A percentile compares a stretch with the other conserved stretches of the same genome.
These are phyloP conservation scores for Aphis craccivora DNA, from an alignment of 1,140 invertebrate genomes.

Conservation along the genomic window DNA sequence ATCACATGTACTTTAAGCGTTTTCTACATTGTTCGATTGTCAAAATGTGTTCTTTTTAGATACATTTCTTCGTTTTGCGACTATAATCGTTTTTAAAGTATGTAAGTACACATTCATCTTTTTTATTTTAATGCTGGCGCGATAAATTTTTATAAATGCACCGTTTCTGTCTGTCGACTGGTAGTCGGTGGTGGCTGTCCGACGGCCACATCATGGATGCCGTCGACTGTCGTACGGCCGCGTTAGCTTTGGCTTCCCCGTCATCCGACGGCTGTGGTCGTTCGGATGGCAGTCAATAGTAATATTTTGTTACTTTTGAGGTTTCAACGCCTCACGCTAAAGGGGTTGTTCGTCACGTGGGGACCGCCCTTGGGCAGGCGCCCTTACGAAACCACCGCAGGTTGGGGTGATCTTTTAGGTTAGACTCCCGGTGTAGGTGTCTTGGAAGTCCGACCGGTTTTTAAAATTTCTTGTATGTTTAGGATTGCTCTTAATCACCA, in stretches of 20 bases:
- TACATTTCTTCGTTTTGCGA: conserved; percentile 55
- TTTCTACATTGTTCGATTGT: conserved; percentile 47
- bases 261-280: neutral
- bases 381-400: neutral
- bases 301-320: neutral
- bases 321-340: neutral
- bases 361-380: neutral
- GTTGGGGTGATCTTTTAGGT: neutral
- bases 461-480: neutral
- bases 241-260: neutral
- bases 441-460: neutral
- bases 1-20: conserved; percentile 56
- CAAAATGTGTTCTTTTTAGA: conserved; percentile 53
- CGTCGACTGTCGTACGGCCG: no score
- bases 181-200: neutral
- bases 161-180: neutral
- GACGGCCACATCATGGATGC: neutral
- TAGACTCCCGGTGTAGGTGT: neutral
- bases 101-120: conserved; percentile 47
- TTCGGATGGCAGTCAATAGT: neutral
- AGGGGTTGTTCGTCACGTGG: neutral
- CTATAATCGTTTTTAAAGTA: conserved; percentile 4
- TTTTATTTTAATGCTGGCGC: neutral
- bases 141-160: neutral
- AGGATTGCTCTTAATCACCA: neutral